A percentile compares a stretch with the other conserved stretches of the same genome.
Evolutionary conservation across 1,140 invertebrate species (phyloP).

Genomic region (Sycobia sp.): DNA sequence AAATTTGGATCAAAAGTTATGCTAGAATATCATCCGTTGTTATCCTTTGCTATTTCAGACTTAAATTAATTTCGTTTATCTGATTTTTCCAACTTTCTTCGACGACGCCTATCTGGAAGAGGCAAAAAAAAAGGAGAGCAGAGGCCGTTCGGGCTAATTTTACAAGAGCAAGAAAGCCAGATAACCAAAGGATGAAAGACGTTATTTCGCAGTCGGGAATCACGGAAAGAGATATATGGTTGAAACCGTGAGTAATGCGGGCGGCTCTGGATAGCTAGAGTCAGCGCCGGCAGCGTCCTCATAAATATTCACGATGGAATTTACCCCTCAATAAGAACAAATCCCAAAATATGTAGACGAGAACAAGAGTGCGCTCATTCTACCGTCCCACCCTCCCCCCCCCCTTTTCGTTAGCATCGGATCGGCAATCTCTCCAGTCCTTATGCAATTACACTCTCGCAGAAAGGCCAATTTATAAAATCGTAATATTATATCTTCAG

Average conservation of each 20-base stretch:
- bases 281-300: constrained; percentile 40
- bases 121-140: background rate
- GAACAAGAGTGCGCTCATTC: background rate
- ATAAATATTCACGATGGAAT: constrained; percentile 62
- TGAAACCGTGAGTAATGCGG: too few species aligned
- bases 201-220: constrained; percentile 40
- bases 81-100: constrained; percentile 39
- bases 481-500: too few species aligned
- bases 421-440: too few species aligned
- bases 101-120: background rate
- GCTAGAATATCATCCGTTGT: too few species aligned
- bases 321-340: constrained; percentile 60
- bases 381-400: background rate
- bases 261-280: constrained; percentile 22
- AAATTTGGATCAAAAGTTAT: too few species aligned
- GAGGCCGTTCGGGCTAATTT: too few species aligned
- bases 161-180: too few species aligned
- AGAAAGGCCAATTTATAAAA: too few species aligned
- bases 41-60: too few species aligned
- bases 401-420: background rate
- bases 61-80: constrained; percentile 47
- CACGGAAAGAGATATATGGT: constrained; percentile 13
- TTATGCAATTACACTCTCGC: too few species aligned
- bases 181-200: constrained; percentile 7
- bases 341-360: constrained; percentile 47